Evolutionary conservation across 2,888 invertebrate genomes (phyloP).

Genomic region (Trachelus tabidus): DNA sequence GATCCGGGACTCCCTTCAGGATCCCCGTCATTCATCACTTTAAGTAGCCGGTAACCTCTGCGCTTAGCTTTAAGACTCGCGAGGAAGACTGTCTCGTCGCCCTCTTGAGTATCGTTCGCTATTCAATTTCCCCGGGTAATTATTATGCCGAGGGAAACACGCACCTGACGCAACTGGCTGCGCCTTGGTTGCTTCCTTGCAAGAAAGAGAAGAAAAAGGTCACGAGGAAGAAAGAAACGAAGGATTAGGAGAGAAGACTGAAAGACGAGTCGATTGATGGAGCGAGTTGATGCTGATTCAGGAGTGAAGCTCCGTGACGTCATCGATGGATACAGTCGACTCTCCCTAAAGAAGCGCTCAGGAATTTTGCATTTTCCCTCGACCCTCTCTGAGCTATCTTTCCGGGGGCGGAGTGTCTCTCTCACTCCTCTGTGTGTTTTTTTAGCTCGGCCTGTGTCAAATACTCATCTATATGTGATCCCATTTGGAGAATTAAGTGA

Average conservation of each 20-base stretch:
- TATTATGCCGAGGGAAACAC: neutral
- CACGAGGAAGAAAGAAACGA: neutral
- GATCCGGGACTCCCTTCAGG: neutral
- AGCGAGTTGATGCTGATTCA: neutral
- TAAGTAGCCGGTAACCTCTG: conserved; percentile 2
- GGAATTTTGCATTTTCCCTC: too few relatives aligned
- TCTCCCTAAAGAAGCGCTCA: too few relatives aligned
- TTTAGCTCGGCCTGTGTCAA: accelerated
- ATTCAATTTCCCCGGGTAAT: neutral
- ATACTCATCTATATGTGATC: too few relatives aligned
- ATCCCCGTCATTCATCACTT: neutral
- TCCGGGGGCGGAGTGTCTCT: too few relatives aligned
- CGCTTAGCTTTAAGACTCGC: conserved; percentile 1
- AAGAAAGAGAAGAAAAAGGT: neutral
- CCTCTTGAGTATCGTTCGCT: neutral
- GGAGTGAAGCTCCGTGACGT: neutral
- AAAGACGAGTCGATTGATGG: neutral
- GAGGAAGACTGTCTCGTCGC: neutral
- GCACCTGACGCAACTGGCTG: neutral
- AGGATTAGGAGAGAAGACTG: neutral
- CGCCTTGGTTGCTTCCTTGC: neutral
- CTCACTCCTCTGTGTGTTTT: too few relatives aligned
- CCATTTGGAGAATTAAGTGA: too few relatives aligned
- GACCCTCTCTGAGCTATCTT: too few relatives aligned
- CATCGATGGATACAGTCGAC: neutral